These are phyloP conservation scores for Dendrolimus pini DNA, from an alignment of 2,888 invertebrate genomes.

Conservation along the genomic window DNA sequence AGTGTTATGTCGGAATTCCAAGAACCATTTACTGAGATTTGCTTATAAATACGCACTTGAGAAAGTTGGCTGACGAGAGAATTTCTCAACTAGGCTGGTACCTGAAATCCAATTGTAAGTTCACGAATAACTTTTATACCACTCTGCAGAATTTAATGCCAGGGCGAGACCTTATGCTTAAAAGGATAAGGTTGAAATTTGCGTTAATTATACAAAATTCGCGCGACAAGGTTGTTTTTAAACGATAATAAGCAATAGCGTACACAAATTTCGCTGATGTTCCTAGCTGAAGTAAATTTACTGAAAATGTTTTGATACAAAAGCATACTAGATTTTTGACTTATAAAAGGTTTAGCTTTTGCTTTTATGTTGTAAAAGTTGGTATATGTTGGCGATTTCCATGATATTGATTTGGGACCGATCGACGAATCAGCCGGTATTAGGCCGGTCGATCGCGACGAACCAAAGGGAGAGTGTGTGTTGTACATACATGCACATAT, in stretches of 20 bases:
- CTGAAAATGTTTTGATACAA: constrained; percentile 7
- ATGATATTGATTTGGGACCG: too few species aligned
- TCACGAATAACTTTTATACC: constrained; percentile 5
- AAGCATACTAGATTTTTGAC: too few species aligned
- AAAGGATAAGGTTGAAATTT: background rate
- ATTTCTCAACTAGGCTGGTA: constrained; percentile 6
- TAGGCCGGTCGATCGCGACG: too few species aligned
- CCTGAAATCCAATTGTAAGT: constrained; percentile 9
- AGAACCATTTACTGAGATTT: constrained; percentile 12
- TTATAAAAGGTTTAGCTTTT: too few species aligned
- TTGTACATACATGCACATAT: too few species aligned
- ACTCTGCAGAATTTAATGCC: background rate
- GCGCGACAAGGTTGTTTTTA: background rate
- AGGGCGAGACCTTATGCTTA: background rate
- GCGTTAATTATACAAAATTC: background rate
- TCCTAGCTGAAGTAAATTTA: background rate
- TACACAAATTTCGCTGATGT: constrained; percentile 8
- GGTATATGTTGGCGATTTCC: too few species aligned
- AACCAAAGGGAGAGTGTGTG: too few species aligned
- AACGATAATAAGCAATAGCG: constrained; percentile 5
- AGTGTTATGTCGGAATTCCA: background rate
- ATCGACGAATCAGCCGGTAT: too few species aligned
- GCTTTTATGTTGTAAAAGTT: too few species aligned
- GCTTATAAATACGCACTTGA: constrained; percentile 16
- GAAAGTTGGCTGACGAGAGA: constrained; percentile 11